Evolutionary conservation across 2,113 vertebrate species (phyloP).

Genomic region (Colinus virginianus): DNA sequence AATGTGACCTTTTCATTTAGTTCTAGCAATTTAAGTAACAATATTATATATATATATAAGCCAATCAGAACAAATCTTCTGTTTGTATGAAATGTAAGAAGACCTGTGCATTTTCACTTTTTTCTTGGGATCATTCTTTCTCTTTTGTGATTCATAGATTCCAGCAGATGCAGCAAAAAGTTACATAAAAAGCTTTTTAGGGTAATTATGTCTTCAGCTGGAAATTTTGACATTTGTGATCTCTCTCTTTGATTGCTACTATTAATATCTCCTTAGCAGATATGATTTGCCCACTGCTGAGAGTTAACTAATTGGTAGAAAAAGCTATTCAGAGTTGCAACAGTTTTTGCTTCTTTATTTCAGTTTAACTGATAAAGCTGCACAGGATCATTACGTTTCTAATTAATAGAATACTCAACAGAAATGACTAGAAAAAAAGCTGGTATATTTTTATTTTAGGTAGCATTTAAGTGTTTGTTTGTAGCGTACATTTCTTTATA

Average conservation of each 20-base stretch:
- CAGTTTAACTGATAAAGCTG: conserved; percentile 1
- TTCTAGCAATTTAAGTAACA: background rate
- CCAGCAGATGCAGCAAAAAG: conserved; percentile 52
- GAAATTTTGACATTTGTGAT: conserved; percentile 71
- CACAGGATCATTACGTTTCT: background rate
- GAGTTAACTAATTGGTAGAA: conserved; percentile 61
- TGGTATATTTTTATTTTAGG: background rate
- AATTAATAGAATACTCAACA: background rate
- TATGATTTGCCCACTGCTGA: conserved; percentile 10
- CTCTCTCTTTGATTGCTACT: conserved; percentile 58
- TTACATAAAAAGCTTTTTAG: conserved; percentile 72
- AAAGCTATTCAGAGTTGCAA: conserved; percentile 8
- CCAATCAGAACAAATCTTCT: background rate
- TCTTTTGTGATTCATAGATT: conserved; percentile 65
- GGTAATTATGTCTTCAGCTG: conserved; percentile 71
- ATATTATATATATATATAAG: background rate
- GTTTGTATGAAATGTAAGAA: background rate
- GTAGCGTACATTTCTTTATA: background rate
- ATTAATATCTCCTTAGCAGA: conserved; percentile 65
- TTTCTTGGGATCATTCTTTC: conserved; percentile 8
- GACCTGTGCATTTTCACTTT: background rate
- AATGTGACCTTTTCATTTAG: background rate
- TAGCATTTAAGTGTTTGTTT: background rate
- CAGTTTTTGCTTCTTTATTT: conserved; percentile 28
- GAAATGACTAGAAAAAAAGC: background rate